A percentile compares a stretch with the other conserved stretches of the same genome.
Conservation (phyloP, 2,888 invertebrate genomes). For the Mythimna impura region DNA sequence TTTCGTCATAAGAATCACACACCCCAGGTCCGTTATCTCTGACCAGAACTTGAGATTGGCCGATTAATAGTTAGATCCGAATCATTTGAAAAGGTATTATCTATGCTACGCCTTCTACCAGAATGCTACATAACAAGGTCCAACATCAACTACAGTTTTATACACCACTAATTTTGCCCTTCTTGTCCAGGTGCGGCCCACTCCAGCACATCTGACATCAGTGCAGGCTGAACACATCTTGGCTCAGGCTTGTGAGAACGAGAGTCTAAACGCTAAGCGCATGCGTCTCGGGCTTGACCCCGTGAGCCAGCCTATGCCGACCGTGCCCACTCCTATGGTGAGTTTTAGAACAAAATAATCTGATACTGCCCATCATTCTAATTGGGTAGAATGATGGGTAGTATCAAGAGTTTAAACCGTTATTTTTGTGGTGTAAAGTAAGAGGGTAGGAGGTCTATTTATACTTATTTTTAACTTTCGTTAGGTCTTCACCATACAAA, state of each 20-base stretch:
- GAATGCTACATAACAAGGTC: neutral
- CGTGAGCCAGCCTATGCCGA: conserved; percentile 96
- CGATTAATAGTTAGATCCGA: no score
- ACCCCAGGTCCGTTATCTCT: neutral
- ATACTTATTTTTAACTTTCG: no score
- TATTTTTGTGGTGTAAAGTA: no score
- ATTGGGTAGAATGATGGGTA: neutral
- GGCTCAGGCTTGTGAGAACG: conserved; percentile 99
- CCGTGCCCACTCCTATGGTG: conserved; percentile 92
- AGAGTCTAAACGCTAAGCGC: conserved; percentile 98
- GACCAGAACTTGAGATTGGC: neutral
- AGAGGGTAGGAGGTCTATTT: no score
- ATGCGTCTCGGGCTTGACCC: conserved; percentile 99
- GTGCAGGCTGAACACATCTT: conserved; percentile 99
- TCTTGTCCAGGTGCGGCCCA: conserved; percentile 94
- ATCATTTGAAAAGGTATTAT: neutral
- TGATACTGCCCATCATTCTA: neutral
- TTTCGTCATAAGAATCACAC: no score
- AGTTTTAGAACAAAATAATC: conserved; percentile 55
- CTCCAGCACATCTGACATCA: conserved; percentile 98
- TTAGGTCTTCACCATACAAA: no score
- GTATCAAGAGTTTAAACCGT: neutral
- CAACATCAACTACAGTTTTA: neutral
- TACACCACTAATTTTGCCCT: conserved; percentile 5
- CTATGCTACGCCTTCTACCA: neutral